These are phyloP conservation scores for Erpornis zantholeuca DNA, from an alignment of 2,113 vertebrate species.

Conservation along the genomic window DNA sequence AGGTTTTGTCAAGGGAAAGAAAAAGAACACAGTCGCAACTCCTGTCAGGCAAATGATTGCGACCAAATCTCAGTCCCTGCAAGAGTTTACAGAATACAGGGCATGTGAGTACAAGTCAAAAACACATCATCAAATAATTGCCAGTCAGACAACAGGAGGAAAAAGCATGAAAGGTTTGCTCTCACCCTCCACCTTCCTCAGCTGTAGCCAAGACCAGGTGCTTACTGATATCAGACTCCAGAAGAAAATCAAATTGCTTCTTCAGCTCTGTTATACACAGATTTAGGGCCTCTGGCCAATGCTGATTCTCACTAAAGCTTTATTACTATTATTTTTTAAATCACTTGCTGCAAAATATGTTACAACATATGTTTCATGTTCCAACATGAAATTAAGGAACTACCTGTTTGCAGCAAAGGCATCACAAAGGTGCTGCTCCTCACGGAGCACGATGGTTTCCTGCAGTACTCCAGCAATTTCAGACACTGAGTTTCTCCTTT, in stretches of 20 bases:
- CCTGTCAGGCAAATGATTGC: rapidly evolving
- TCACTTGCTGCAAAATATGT: neutral
- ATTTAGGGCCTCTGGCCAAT: neutral
- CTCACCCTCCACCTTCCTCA: neutral
- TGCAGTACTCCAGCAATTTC: neutral
- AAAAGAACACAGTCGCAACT: rapidly evolving
- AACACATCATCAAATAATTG: neutral
- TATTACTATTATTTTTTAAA: neutral
- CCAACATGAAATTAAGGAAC: neutral
- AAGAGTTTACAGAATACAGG: neutral
- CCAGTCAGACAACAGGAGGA: neutral
- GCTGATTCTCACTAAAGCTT: neutral
- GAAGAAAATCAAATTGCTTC: neutral
- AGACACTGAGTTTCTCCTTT: neutral
- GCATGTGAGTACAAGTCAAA: neutral
- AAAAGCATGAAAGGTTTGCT: neutral
- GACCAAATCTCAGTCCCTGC: neutral
- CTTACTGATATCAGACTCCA: neutral
- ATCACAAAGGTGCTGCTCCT: neutral
- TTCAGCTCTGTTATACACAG: neutral
- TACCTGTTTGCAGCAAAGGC: neutral
- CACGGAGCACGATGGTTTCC: rapidly evolving
- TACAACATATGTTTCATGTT: no score
- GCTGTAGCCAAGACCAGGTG: neutral
- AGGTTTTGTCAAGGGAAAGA: neutral